Evolutionary conservation across 2,113 vertebrate genomes (phyloP).

Genomic region (Microtus pennsylvanicus): DNA sequence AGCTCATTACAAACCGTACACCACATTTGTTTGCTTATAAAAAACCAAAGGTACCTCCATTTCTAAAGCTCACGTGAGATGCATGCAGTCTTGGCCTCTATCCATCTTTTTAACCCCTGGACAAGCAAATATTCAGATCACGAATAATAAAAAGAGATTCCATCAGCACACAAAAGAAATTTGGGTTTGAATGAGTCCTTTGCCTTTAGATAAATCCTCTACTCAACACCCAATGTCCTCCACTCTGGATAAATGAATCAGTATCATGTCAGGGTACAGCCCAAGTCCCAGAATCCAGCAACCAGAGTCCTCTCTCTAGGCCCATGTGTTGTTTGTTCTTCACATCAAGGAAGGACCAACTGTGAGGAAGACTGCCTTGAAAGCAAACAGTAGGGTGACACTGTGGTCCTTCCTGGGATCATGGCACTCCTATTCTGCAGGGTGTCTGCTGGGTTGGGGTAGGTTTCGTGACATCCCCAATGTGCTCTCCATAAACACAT

Average conservation of each 20-base stretch:
- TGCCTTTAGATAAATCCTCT: conserved; percentile 7
- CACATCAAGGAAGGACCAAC: background rate
- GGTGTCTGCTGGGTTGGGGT: background rate
- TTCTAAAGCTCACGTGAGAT: background rate
- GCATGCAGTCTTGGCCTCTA: background rate
- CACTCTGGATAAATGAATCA: background rate
- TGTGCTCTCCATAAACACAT: background rate
- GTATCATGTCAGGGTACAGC: background rate
- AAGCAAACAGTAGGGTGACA: rapidly evolving
- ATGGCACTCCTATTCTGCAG: background rate
- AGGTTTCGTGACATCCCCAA: background rate
- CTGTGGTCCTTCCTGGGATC: background rate
- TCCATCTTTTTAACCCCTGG: background rate
- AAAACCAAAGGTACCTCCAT: background rate
- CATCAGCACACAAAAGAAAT: background rate
- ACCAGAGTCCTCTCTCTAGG: background rate
- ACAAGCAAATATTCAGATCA: conserved; percentile 11
- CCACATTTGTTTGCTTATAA: too few relatives aligned
- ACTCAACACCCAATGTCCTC: background rate
- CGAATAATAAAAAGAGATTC: background rate
- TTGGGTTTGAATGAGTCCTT: conserved; percentile 2
- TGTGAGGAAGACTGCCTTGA: too few relatives aligned
- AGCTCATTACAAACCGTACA: background rate
- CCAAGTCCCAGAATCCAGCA: background rate
- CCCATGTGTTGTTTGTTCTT: background rate